Evolutionary conservation across 2,113 vertebrate genomes (phyloP).

Genomic region (Onychorhynchus coronatus): DNA sequence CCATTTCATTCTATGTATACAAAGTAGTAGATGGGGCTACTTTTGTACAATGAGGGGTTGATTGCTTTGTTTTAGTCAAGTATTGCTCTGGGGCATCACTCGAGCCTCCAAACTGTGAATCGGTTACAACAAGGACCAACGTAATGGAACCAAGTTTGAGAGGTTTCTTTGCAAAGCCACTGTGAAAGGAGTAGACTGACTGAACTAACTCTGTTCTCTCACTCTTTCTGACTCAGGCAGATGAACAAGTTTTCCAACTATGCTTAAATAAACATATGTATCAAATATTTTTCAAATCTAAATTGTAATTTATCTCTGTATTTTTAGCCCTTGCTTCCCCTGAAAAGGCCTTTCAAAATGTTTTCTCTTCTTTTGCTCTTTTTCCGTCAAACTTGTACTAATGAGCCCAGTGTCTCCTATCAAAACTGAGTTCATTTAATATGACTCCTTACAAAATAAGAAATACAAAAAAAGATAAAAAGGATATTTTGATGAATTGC

Average conservation of each 20-base stretch:
- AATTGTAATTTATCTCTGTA: not conserved
- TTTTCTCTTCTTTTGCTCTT: not conserved
- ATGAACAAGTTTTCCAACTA: not conserved
- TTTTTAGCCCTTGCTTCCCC: not conserved
- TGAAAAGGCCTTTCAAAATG: not conserved
- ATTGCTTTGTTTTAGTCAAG: not conserved
- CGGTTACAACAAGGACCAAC: not conserved
- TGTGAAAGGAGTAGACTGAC: accelerated
- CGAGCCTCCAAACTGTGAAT: not conserved
- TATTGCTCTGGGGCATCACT: not conserved
- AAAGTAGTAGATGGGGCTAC: not conserved
- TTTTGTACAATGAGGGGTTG: not conserved
- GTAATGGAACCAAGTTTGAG: not conserved
- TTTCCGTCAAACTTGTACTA: not conserved
- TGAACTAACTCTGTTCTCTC: not conserved
- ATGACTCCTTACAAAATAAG: not conserved
- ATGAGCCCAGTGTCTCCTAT: not conserved
- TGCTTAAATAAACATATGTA: not conserved
- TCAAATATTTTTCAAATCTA: not conserved
- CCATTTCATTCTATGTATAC: accelerated
- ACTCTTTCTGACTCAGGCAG: not conserved
- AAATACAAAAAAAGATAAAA: not conserved
- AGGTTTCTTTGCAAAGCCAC: not conserved
- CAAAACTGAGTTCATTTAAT: not conserved
- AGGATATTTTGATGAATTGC: not conserved